Base-by-base conservation (phyloP, 2,797 vertebrate genomes). In the Danionella dracula region DNA sequence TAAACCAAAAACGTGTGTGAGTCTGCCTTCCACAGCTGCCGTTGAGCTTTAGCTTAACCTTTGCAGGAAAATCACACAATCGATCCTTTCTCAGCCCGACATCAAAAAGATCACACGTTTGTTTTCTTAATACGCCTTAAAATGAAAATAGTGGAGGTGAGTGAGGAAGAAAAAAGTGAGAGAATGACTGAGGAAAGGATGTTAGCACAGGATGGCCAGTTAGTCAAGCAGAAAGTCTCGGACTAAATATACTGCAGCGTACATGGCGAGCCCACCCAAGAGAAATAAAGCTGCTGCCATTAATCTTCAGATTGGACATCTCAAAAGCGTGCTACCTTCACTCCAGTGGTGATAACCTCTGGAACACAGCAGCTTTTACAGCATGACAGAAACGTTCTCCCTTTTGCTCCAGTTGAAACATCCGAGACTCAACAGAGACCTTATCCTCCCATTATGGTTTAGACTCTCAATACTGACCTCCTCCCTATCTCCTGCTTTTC, bases 281-380 rank as follows among this genome's bases (percentile, higher is more conserved):
- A 76, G 0, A 75, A 83, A 81, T 50, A 72, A 17, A 41, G 76
- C 13, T 20, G 44, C 62, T 29, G 35, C 66, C 73, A 73, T 69
- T 73, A 49, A 56, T 66, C 57, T 38, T 15, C 31, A 64, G 31
- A 59, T 2, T 9, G 27, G 35, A 35, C 41, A 9, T 48, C 44
- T 23, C 23, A 48, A 63, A 29, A 48, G 29, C 7, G 55, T 81
- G 76, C 51, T 86, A 88, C 84, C 86, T 88, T 78, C 57, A 73
- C 50, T 51, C 55, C n/a, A 34, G 70, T 58, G 66, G 70, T 13
- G 78, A 78, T 90, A 81, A 89, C 83, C 87, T 84, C 89, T 85
- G 73, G 76, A 78, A 86, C 74, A 79, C 77, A 68, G 81, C 86
- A 82, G 76, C 85, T 89, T 84, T 89, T 73, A 86, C 75, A 91